Percentiles rank a stretch among this genome's conserved stretches.
Evolutionary conservation across 2,888 invertebrate species (phyloP).

Genomic region (Junonia oenone): DNA sequence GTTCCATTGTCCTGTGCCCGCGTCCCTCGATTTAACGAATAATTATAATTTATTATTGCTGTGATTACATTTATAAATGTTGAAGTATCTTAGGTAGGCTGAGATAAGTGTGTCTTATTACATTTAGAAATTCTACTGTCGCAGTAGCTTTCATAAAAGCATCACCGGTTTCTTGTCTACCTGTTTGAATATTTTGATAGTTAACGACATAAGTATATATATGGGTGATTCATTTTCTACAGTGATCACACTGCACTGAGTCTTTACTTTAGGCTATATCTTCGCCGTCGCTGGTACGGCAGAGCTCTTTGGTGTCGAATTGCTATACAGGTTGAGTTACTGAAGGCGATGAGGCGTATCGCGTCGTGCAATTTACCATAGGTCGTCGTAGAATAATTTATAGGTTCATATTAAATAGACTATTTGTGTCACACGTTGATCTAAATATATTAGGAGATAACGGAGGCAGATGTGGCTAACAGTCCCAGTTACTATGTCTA

Average conservation of each 20-base stretch:
- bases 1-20: conserved; percentile 62
- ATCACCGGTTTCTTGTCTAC: conserved; percentile 37
- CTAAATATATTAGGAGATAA: conserved; percentile 28
- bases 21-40: conserved; percentile 53
- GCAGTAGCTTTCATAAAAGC: conserved; percentile 45
- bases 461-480: conserved; percentile 38
- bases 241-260: conserved; percentile 35
- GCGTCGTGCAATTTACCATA: conserved; percentile 27
- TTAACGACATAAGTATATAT: conserved; percentile 29
- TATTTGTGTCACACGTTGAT: conserved; percentile 35
- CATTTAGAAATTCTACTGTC: conserved; percentile 47
- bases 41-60: conserved; percentile 74
- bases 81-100: conserved; percentile 59
- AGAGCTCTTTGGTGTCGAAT: neutral
- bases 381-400: conserved; percentile 26
- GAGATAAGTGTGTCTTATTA: conserved; percentile 58
- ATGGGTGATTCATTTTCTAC: conserved; percentile 38
- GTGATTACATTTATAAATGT: conserved; percentile 75
- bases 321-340: conserved; percentile 18
- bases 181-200: conserved; percentile 38
- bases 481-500: conserved; percentile 15
- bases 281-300: conserved; percentile 1
- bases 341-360: conserved; percentile 8
- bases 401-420: conserved; percentile 31
- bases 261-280: conserved; percentile 30